phyloP scores from a whole-genome alignment of 2,797 vertebrate species.

The Nasua narica region DNA sequence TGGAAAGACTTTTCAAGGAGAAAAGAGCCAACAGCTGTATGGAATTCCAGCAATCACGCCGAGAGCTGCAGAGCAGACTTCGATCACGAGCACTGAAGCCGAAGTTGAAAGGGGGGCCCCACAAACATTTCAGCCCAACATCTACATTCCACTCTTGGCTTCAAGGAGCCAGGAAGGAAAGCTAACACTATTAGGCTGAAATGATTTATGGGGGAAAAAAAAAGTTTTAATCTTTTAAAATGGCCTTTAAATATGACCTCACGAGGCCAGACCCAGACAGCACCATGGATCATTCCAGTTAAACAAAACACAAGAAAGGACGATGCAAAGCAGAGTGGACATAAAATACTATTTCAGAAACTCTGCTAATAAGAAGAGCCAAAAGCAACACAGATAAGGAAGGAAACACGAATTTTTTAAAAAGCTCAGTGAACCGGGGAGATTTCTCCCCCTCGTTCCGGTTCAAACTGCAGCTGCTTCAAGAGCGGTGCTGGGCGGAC shows the following conservation, averaged over 20 bases:
- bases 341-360: conserved; percentile 46
- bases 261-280: conserved; percentile 41
- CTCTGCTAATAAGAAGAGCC: conserved; percentile 22
- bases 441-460: neutral
- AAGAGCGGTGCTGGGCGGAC: neutral
- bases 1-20: conserved; percentile 1
- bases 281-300: conserved; percentile 63
- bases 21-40: conserved; percentile 65
- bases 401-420: neutral
- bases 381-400: conserved; percentile 60
- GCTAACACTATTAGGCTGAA: neutral
- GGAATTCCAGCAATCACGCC: neutral
- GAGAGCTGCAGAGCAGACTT: neutral
- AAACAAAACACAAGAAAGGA: conserved; percentile 58
- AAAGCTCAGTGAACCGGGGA: neutral
- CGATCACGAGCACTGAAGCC: neutral
- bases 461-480: neutral
- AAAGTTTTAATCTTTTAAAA: conserved; percentile 38
- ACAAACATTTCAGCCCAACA: neutral
- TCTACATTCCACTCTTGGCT: neutral
- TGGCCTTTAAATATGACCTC: conserved; percentile 51
- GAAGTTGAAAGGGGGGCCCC: neutral
- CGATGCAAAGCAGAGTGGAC: neutral
- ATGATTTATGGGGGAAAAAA: conserved; percentile 40
- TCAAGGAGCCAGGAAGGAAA: neutral